phyloP scores from a whole-genome alignment of 2,797 vertebrate species.

The Bradypus variegatus region DNA sequence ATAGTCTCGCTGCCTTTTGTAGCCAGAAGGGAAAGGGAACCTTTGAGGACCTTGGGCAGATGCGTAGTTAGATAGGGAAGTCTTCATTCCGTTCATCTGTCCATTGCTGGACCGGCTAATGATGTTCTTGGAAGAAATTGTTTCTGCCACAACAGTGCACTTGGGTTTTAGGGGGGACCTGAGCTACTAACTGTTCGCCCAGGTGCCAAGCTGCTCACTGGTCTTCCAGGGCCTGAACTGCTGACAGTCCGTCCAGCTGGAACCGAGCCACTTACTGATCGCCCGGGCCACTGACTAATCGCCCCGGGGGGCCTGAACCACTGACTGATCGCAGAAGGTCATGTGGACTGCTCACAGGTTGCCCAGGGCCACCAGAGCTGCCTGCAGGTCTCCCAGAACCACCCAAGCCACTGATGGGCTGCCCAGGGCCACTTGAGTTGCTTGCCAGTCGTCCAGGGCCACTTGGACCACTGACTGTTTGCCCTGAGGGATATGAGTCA shows the following conservation, averaged over 20 bases:
- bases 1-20: too few relatives aligned
- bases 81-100: too few relatives aligned
- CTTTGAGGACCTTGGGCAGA: too few relatives aligned
- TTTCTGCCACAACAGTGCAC: too few relatives aligned
- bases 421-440: slow-evolving; percentile 30
- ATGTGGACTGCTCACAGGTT: slow-evolving; percentile 36
- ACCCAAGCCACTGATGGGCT: slow-evolving; percentile 28
- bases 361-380: slow-evolving; percentile 60
- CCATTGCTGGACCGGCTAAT: too few relatives aligned
- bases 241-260: slow-evolving; percentile 21
- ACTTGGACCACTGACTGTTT: slow-evolving; percentile 66
- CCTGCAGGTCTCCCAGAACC: slow-evolving; percentile 25
- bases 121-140: too few relatives aligned
- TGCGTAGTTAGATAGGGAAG: too few relatives aligned
- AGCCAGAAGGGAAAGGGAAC: too few relatives aligned
- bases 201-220: slow-evolving; percentile 55
- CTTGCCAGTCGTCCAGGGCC: slow-evolving; percentile 68
- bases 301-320: slow-evolving; percentile 56
- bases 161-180: too few relatives aligned
- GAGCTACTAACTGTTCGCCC: too few relatives aligned
- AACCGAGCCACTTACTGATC: slow-evolving; percentile 43
- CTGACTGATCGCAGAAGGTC: slow-evolving; percentile 60
- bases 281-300: slow-evolving; percentile 57
- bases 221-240: slow-evolving; percentile 65
- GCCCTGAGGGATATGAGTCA: slow-evolving; percentile 58